Base-by-base conservation (phyloP, 2,888 invertebrate genomes). In the Drepana falcataria region DNA sequence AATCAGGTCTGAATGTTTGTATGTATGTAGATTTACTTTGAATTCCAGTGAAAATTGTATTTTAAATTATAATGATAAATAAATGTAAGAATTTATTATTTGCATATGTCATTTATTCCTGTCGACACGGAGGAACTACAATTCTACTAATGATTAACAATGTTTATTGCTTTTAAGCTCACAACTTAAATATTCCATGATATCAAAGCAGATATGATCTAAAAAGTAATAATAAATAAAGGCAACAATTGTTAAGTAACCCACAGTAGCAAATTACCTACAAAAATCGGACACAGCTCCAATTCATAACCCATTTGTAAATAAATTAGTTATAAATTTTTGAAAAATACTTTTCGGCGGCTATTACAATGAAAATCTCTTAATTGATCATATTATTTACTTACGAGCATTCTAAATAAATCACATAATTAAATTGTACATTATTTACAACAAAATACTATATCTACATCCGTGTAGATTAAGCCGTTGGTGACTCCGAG, bases 71-170 rank as follows among this genome's bases (percentile, higher is more conserved):
- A 82, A 74, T 69, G 59, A 66, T 67, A 83, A 86, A 83, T 87
- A 87, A 88, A 87, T 77, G 61, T 86, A 88, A 87, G 85, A 65
- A 73, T 86, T 87, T 87, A 78, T 77, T 77, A 78, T 77, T 75
- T 65, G 71, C 68, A 69, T 72, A 79, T 87, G 87, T 88, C 71
- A 81, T 87, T 87, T 80, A 81, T 75, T 79, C 64, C 70, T 65
- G 53, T 62, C 63, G 75, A 69, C 60, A 71, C 69, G 69, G 59
- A 72, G 68, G 64, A 71, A 71, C 72, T 72, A 74, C 62, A 61
- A 59, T 51, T 41, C 6, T 51, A 51, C 37, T 40, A 51, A 40
- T 41, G 40, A 40, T 51, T 40, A 41, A 40, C 7, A 7, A 44
- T 44, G 5, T 37, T 3, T 37, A 37, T 37, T 37, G 37, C 37